Evolutionary conservation across 1,140 invertebrate genomes (phyloP).

Genomic region (Lerema accius): DNA sequence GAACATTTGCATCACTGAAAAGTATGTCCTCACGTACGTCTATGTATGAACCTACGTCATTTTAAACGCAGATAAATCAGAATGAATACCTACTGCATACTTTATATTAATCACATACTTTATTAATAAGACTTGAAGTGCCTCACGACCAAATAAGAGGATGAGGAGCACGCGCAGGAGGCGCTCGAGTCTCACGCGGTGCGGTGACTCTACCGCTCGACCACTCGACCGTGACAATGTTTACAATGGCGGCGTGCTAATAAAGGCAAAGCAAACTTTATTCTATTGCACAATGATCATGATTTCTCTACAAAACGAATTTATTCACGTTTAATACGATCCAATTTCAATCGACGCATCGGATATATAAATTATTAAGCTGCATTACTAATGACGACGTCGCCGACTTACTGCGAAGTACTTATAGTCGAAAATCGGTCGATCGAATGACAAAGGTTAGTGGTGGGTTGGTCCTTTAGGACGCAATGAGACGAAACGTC

Average conservation of each 20-base stretch:
- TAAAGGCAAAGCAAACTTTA: slow-evolving; percentile 40
- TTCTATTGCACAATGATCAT: slow-evolving; percentile 36
- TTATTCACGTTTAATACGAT: slow-evolving; percentile 11
- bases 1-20: no score
- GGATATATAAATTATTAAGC: slow-evolving; percentile 1
- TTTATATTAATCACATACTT: no score
- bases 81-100: no score
- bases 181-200: no score
- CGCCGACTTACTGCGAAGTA: background rate
- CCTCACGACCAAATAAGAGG: no score
- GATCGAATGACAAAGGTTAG: background rate
- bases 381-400: slow-evolving; percentile 14
- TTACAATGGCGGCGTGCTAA: slow-evolving; percentile 36
- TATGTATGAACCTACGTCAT: no score
- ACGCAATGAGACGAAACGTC: slow-evolving; percentile 46
- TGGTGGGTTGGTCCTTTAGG: slow-evolving; percentile 29
- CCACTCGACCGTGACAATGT: slow-evolving; percentile 22
- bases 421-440: background rate
- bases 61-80: no score
- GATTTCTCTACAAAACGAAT: background rate
- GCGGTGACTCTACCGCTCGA: no score
- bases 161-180: no score
- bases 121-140: no score
- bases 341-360: slow-evolving; percentile 16
- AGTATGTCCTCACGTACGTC: no score